Evolutionary conservation across 2,888 invertebrate genomes (phyloP).

Genomic region (Caenorhabditis sp.): DNA sequence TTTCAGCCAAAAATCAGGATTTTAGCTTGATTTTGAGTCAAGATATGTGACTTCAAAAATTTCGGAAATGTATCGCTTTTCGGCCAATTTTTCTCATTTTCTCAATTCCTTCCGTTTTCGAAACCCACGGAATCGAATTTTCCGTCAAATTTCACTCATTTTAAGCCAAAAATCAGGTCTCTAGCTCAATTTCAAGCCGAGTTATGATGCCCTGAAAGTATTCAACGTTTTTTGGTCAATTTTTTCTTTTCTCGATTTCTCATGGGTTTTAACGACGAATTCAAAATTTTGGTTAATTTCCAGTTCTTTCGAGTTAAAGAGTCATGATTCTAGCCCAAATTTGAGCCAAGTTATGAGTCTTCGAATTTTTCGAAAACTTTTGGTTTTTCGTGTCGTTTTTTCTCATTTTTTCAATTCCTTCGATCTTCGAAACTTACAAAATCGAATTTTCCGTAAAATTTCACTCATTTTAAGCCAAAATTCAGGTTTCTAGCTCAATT

Average conservation of each 20-base stretch:
- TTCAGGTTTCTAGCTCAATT: too few relatives aligned
- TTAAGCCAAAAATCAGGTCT: conserved; percentile 1
- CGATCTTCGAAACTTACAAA: neutral
- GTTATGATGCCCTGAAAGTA: neutral
- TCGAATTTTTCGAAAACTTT: too few relatives aligned
- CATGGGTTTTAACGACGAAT: neutral
- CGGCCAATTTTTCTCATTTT: neutral
- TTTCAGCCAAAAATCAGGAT: neutral
- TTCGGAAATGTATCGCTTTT: neutral
- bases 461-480: neutral
- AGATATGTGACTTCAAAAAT: neutral
- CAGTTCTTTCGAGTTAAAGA: too few relatives aligned
- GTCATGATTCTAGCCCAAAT: too few relatives aligned
- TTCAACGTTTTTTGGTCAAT: neutral
- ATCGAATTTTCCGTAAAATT: neutral
- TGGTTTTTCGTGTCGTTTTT: too few relatives aligned
- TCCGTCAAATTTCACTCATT: neutral
- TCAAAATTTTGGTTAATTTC: too few relatives aligned
- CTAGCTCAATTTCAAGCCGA: conserved; percentile 1
- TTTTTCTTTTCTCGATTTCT: neutral
- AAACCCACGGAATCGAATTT: too few relatives aligned
- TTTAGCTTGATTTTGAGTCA: neutral
- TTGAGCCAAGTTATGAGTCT: too few relatives aligned
- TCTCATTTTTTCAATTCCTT: too few relatives aligned
- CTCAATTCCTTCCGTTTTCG: too few relatives aligned